phyloP scores from a whole-genome alignment of 1,140 invertebrate species.

The Drosophila cardini region DNA sequence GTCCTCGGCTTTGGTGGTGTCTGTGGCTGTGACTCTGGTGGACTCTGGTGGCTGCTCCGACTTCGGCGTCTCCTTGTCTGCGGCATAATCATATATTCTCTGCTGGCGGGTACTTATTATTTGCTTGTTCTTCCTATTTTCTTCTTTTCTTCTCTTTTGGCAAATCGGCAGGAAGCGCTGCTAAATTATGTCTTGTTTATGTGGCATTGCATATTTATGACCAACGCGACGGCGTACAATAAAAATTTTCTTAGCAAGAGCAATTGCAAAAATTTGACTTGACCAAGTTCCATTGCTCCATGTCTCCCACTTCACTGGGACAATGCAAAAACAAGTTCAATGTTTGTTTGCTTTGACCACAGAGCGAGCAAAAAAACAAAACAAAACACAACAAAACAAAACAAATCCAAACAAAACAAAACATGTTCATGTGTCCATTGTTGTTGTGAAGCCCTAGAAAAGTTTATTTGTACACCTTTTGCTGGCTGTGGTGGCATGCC shows the following conservation, averaged over 20 bases:
- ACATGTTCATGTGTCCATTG: constrained; percentile 65
- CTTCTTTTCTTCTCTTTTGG: constrained; percentile 60
- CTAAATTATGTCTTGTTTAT: constrained; percentile 84
- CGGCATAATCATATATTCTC: constrained; percentile 82
- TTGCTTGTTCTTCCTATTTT: constrained; percentile 57
- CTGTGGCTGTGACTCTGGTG: constrained; percentile 6
- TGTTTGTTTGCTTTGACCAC: constrained; percentile 73
- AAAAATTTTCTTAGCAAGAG: constrained; percentile 72
- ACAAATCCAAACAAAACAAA: constrained; percentile 61
- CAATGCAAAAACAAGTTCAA: constrained; percentile 75
- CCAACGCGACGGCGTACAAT: constrained; percentile 65
- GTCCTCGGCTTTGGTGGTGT: constrained; percentile 49
- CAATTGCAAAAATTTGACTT: constrained; percentile 75
- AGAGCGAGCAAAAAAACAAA: constrained; percentile 16
- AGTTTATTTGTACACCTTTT: constrained; percentile 71
- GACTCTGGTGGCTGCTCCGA: constrained; percentile 18
- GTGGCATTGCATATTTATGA: constrained; percentile 80
- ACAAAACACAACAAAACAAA: background rate
- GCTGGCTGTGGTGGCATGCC: constrained; percentile 52
- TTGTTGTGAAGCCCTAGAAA: constrained; percentile 70
- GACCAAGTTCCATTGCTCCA: constrained; percentile 59
- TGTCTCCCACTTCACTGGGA: constrained; percentile 1
- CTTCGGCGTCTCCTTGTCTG: constrained; percentile 73
- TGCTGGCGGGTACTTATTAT: constrained; percentile 74
- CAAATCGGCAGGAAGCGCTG: constrained; percentile 78